Evolutionary conservation across 1,140 invertebrate genomes (phyloP).

Genomic region (Elysia chlorotica): DNA sequence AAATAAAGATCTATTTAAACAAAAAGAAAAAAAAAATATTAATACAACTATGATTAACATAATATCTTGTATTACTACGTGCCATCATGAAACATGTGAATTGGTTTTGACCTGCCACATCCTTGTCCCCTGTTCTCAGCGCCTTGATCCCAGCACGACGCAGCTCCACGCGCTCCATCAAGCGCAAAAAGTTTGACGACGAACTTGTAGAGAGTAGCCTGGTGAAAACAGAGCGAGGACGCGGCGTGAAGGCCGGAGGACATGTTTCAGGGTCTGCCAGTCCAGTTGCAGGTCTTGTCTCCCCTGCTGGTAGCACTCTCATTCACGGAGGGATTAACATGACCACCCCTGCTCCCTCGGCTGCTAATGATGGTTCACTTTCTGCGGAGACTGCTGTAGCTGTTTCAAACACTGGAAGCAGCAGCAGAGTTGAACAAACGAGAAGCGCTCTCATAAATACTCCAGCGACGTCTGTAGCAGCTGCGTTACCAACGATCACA

Average conservation of each 20-base stretch:
- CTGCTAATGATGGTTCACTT: neutral
- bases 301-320: neutral
- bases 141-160: conserved; percentile 32
- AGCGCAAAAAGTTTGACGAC: conserved; percentile 94
- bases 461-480: too few species aligned
- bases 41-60: too few species aligned
- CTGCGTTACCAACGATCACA: too few species aligned
- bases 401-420: neutral
- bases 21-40: too few species aligned
- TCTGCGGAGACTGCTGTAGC: neutral
- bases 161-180: conserved; percentile 91
- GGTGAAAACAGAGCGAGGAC: conserved; percentile 46
- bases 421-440: too few species aligned
- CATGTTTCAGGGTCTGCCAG: too few species aligned
- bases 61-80: too few species aligned
- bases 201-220: conserved; percentile 78
- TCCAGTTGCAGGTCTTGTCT: neutral
- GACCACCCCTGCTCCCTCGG: neutral
- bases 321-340: neutral
- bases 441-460: too few species aligned
- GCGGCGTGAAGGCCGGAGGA: conserved; percentile 18
- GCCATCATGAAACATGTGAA: too few species aligned
- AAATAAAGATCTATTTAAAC: too few species aligned
- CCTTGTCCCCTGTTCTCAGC: too few species aligned
- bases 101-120: too few species aligned